Percentiles rank a stretch among this genome's conserved stretches.
Evolutionary conservation across 2,888 invertebrate species (phyloP).

Genomic region (Ornithoptera alexandrae): DNA sequence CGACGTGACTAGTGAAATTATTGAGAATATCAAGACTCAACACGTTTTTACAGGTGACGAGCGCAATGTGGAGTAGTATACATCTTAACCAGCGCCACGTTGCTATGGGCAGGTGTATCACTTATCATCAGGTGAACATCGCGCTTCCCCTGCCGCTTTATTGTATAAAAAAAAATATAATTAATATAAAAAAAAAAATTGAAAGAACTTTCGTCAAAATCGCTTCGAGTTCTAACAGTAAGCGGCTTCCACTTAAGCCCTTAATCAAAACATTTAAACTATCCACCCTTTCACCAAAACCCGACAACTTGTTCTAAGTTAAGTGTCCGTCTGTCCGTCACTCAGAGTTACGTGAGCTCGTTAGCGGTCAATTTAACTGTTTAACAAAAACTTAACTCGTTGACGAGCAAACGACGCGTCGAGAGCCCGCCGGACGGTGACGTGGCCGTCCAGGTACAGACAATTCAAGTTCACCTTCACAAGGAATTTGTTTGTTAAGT

Average conservation of each 20-base stretch:
- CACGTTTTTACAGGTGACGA: too few species aligned
- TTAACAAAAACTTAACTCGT: constrained; percentile 33
- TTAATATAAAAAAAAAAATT: background rate
- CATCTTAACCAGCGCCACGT: too few species aligned
- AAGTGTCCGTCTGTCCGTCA: constrained; percentile 53
- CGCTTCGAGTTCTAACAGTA: background rate
- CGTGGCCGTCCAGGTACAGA: constrained; percentile 18
- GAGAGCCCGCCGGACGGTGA: background rate
- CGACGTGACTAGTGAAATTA: too few species aligned
- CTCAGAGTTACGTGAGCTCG: constrained; percentile 45
- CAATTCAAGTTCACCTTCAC: constrained; percentile 7
- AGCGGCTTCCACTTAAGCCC: background rate
- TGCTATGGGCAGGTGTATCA: too few species aligned
- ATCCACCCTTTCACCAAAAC: constrained; percentile 31
- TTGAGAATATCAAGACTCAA: too few species aligned
- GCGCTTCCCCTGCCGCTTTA: too few species aligned
- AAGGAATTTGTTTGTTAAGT: background rate
- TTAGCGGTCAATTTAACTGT: constrained; percentile 38
- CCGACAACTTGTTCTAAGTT: constrained; percentile 60
- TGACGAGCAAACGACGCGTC: background rate
- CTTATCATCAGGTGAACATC: too few species aligned
- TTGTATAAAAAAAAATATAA: too few species aligned
- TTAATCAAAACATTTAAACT: constrained; percentile 5
- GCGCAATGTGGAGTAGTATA: too few species aligned
- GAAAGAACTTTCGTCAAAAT: background rate